These are phyloP conservation scores for Hipparchia sbordonii DNA, from an alignment of 2,888 invertebrate genomes.

Conservation along the genomic window DNA sequence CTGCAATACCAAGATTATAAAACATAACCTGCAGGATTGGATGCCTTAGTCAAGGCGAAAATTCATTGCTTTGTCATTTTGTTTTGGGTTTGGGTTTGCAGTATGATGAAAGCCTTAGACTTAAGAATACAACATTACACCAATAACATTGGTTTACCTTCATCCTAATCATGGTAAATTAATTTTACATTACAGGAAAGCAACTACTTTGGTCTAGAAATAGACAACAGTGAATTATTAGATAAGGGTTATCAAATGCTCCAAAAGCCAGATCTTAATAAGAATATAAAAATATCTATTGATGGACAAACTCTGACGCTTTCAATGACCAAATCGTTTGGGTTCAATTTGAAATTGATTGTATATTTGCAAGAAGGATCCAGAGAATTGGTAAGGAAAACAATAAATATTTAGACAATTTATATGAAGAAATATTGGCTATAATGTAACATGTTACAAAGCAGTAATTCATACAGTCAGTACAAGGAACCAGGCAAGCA, in stretches of 20 bases:
- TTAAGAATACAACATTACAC: not conserved
- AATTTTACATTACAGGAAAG: conserved; percentile 51
- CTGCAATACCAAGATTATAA: too few species aligned
- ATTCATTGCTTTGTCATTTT: too few species aligned
- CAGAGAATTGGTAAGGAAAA: conserved; percentile 53
- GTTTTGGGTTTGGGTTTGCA: too few species aligned
- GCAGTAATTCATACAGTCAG: too few species aligned
- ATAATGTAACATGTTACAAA: too few species aligned
- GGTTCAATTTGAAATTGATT: conserved; percentile 55
- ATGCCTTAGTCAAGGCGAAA: too few species aligned
- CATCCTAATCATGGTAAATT: not conserved
- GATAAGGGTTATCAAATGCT: conserved; percentile 57
- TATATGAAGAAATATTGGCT: too few species aligned
- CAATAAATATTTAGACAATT: too few species aligned
- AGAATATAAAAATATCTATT: conserved; percentile 46
- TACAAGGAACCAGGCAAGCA: too few species aligned
- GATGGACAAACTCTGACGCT: conserved; percentile 46
- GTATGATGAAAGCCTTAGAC: too few species aligned
- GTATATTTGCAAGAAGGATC: conserved; percentile 53
- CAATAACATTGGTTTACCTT: not conserved
- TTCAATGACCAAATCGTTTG: conserved; percentile 49
- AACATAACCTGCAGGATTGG: too few species aligned
- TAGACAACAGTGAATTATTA: conserved; percentile 52
- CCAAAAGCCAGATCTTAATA: conserved; percentile 51
- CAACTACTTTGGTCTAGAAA: conserved; percentile 59